Evolutionary conservation across 2,113 vertebrate genomes (phyloP).

Genomic region (Chionis minor): DNA sequence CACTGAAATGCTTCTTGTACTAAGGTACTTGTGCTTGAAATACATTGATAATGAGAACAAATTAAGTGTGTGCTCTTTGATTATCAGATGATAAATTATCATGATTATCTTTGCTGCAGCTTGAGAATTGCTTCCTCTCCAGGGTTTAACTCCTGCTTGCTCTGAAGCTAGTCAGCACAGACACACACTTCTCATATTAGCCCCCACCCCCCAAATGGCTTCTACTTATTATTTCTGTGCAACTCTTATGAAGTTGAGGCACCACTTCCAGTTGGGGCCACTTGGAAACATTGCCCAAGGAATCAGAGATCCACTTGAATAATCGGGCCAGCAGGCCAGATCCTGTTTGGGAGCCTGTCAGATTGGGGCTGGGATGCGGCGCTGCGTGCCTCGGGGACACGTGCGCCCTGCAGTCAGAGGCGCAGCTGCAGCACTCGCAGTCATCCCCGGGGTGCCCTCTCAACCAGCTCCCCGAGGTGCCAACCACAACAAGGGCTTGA

Average conservation of each 20-base stretch:
- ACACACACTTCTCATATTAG: neutral
- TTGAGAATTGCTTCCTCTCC: conserved; percentile 59
- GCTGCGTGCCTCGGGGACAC: neutral
- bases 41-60: conserved; percentile 67
- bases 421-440: neutral
- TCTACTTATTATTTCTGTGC: neutral
- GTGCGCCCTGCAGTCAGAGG: neutral
- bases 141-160: conserved; percentile 53
- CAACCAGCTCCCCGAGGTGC: neutral
- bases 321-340: neutral
- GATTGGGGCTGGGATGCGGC: neutral
- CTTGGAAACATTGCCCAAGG: neutral
- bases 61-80: conserved; percentile 68
- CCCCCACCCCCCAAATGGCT: neutral
- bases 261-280: neutral
- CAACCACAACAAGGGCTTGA: neutral
- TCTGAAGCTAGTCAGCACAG: neutral
- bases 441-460: neutral
- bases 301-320: neutral
- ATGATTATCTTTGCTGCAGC: conserved; percentile 61
- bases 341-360: neutral
- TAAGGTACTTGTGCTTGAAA: conserved; percentile 56
- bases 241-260: neutral
- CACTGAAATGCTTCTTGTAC: conserved; percentile 11
- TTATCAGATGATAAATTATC: conserved; percentile 68